Evolutionary conservation across 1,140 invertebrate genomes (phyloP), one percentile per base, ranked within the genome.

Genomic region (Portunus trituberculatus): DNA sequence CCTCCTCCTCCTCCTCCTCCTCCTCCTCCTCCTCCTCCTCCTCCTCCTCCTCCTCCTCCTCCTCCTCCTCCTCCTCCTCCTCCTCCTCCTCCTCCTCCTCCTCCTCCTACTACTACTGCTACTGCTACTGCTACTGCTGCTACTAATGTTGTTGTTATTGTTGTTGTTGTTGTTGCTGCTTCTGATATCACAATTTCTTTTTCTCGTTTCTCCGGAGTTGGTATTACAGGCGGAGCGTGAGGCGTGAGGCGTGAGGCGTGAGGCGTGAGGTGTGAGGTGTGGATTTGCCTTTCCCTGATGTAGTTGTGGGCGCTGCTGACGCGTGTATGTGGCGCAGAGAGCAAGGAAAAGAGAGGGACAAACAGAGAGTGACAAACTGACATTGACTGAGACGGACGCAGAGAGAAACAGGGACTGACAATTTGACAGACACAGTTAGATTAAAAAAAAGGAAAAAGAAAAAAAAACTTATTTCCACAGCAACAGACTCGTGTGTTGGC

Each of bases 341-440:
- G 67, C 12, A 59, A 59, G 52, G 25, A n/a, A 25, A 7, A n/a
- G 20, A 76, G 67, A n/a, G 67, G 67, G 67, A 20, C 39, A 76
- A 76, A n/a, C 67, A 76, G 67, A 76, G 67, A 76, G 67, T 76
- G 67, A 76, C 67, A 76, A 20, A 76, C 67, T 76, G 67, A 76
- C 67, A 20, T n/a, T 76, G 67, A 76, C 67, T n/a, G 20, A 76
- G 67, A 76, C 67, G 25, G 67, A 76, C 67, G 25, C 67, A 76
- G 67, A 76, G 67, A 76, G 67, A 76, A 0, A 76, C 20, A n/a
- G 20, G 25, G 67, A 76, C 67, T 76, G 67, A 76, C 67, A n/a
- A 12, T 76, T 76, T 25, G 20, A 76, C 67, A 20, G 20, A 25
- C 12, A 76, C 67, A n/a, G 52, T 59, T 20, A 59, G 12, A 12